Evolutionary conservation across 2,113 vertebrate genomes (phyloP).

Genomic region (Anolis carolinensis): DNA sequence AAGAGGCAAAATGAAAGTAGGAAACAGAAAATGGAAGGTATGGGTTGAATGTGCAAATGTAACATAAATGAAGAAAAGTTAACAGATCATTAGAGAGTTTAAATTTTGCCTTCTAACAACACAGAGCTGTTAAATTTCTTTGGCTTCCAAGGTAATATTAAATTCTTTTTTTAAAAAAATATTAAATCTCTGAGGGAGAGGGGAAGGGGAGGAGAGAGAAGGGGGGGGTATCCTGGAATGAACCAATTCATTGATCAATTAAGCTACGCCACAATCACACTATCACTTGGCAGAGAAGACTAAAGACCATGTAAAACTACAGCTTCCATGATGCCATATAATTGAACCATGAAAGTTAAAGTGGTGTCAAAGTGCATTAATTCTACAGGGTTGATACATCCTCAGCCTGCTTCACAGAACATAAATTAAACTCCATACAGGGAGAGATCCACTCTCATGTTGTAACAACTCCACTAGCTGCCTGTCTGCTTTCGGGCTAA

Average conservation of each 20-base stretch:
- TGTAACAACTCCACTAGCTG: too few species aligned
- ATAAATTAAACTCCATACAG: too few species aligned
- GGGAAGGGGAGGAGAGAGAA: not conserved
- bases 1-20: constrained; percentile 62
- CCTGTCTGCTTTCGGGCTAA: too few species aligned
- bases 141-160: constrained; percentile 63
- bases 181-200: not conserved
- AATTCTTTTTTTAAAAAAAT: too few species aligned
- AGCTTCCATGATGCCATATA: too few species aligned
- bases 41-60: constrained; percentile 58
- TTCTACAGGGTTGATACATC: too few species aligned
- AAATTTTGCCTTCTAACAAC: constrained; percentile 60
- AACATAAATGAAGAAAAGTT: constrained; percentile 66
- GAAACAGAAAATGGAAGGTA: constrained; percentile 61
- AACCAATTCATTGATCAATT: not conserved
- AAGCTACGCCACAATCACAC: not conserved
- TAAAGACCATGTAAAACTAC: too few species aligned
- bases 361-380: too few species aligned
- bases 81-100: constrained; percentile 69
- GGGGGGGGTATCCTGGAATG: not conserved
- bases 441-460: too few species aligned
- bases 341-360: too few species aligned
- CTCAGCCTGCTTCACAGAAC: too few species aligned
- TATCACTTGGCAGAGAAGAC: too few species aligned
- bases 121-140: constrained; percentile 59